Evolutionary conservation across 2,113 vertebrate species (phyloP), one percentile per base, ranked within the genome.

Genomic region (Poicephalus gulielmi): DNA sequence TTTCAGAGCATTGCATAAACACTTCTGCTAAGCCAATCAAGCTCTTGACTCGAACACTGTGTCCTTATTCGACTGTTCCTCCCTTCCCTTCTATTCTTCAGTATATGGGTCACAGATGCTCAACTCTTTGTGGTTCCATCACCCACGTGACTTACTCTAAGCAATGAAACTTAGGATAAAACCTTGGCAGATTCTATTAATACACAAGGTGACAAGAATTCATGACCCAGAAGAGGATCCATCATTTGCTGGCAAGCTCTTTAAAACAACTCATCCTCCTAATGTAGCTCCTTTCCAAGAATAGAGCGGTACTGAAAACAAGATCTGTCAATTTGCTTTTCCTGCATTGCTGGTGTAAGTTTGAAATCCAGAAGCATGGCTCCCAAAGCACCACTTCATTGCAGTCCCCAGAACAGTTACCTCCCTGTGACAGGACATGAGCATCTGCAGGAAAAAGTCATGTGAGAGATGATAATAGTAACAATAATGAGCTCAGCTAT

Each of bases 21-120:
- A 14, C 35, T 86, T 33, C 28, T 75, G 68, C 71, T 91, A 17
- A 24, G 10, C 30, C 82, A 74, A 8, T 4, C 41, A 6, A 43
- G 70, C 79, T 77, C 30, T 73, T 25, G 24, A 11, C 57, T 83
- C 53, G 70, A 83, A 52, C 53, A 0, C 3, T 1, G 64, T 43
- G 68, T 67, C 88, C 75, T 60, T 25, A 18, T 35, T 76, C 0
- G 3, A 31, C 71, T 83, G 47, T 13, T 86, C 63, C 86, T 93
- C 25, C 59, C 37, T 89, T 94, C n/a, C 59, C 43, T 76, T 57
- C 63, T 43, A 73, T 25, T 79, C 90, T 83, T 52, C 60, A n/a
- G 50, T 92, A 94, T 95, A 3, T 88, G 80, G 90, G 94, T 93
- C 96, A 94, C 92, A 96, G 95, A 90, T 89, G 95, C 86, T 95